Evolutionary conservation across 1,140 invertebrate species (phyloP), one percentile per base, ranked within the genome.

Genomic region (Sinonovacula constricta): DNA sequence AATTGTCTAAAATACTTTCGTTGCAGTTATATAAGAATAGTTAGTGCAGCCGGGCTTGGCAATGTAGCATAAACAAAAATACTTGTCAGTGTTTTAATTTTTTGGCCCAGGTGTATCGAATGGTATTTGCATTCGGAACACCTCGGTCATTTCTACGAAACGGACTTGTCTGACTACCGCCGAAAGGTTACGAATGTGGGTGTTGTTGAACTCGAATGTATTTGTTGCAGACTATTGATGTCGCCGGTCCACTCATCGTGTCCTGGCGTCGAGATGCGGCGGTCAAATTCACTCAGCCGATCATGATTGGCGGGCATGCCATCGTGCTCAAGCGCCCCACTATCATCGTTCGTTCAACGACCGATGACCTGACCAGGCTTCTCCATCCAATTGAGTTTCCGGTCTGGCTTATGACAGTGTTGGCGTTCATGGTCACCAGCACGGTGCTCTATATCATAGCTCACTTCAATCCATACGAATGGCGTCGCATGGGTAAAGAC

Each of bases 391-490:
- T 99, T 45, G 97, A 96, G 63, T 95, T 96, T 84, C 98, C 86
- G 49, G 88, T 90, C 5, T 91, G 90, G 90, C 79, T 90, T 28
- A 78, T 88, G 76, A 76, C 87, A 0, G 31, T 86, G 3, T 56
- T 89, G 1, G 84, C 87, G 0, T 88, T 85, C 66, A 45, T 90
- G 33, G 97, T 97, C 2, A 97, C 99, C 4, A 97, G 96, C 88
- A 96, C 98, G 75, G 96, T 98, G 0, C 93, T 98, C 1, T 98
- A 97, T 91, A 94, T 88, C 34, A 86, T 90, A 56, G 99, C 54
- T 14, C 92, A 95, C 84, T 99, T 98, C 91, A 98, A 96, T 5
- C 97, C 98, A 0, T 96, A 98, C 88, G 98, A 99, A 90, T 98
- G 97, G 96, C 93, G 95, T 67, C 95, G 90, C 45, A 90, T 91